Evolutionary conservation across 2,888 invertebrate genomes (phyloP).

Genomic region (Drosophila heteroneura): DNA sequence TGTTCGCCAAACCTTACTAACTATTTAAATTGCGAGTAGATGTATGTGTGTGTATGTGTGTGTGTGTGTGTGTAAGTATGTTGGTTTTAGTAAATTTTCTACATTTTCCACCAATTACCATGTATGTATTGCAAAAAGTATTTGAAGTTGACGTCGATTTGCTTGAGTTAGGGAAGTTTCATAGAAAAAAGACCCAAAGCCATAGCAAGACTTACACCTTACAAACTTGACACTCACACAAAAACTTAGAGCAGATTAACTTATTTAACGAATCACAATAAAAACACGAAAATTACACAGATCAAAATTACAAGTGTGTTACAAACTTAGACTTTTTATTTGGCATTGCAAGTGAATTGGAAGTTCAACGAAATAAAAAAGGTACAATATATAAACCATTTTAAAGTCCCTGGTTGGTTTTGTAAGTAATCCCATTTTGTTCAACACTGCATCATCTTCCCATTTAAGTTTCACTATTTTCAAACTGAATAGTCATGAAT

Average conservation of each 20-base stretch:
- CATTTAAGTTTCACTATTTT: conserved; percentile 14
- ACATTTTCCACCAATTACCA: not conserved
- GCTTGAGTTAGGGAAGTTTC: not conserved
- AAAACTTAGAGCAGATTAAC: not conserved
- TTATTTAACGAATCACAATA: not conserved
- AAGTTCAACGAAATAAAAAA: not conserved
- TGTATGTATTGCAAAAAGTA: not conserved
- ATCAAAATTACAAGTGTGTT: not conserved
- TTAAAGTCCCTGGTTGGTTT: not conserved
- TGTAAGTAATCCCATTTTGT: not conserved
- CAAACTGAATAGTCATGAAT: conserved; percentile 23
- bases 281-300: not conserved
- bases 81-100: not conserved
- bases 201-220: not conserved
- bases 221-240: not conserved
- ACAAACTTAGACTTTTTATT: fast-evolving
- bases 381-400: not conserved
- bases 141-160: not conserved
- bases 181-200: not conserved
- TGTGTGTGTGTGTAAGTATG: not conserved
- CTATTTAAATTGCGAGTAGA: conserved; percentile 21
- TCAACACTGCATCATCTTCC: not conserved
- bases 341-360: not conserved
- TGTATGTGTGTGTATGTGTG: not conserved
- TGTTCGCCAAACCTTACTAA: conserved; percentile 62